Evolutionary conservation across 2,797 vertebrate genomes (phyloP).

Genomic region (Euphonia xanthogaster): DNA sequence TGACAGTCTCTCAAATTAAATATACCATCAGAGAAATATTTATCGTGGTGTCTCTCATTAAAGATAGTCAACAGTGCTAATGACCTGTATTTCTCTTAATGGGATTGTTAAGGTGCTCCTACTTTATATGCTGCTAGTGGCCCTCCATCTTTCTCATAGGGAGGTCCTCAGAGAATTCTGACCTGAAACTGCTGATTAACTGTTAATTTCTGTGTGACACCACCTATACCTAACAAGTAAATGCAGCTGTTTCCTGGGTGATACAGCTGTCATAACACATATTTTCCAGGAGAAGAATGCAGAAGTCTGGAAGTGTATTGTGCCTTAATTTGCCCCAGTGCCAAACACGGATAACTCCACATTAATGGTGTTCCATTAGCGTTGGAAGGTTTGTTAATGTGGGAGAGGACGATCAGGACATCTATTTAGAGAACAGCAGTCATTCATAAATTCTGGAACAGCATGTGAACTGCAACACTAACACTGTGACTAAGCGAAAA

Average conservation of each 20-base stretch:
- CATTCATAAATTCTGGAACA: neutral
- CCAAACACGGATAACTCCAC: neutral
- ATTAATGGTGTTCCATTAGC: neutral
- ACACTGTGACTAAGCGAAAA: neutral
- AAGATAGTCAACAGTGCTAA: neutral
- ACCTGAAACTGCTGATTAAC: neutral
- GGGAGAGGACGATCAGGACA: neutral
- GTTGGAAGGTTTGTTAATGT: neutral
- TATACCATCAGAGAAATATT: neutral
- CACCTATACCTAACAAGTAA: neutral
- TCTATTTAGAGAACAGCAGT: neutral
- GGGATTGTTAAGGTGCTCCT: neutral
- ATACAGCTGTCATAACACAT: neutral
- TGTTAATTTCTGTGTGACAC: neutral
- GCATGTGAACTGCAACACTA: neutral
- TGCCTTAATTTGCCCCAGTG: neutral
- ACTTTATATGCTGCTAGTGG: neutral
- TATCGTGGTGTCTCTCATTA: neutral
- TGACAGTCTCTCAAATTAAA: neutral
- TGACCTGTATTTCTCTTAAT: neutral
- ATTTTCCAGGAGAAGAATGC: neutral
- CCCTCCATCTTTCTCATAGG: fast-evolving
- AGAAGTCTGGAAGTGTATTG: neutral
- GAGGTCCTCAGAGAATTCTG: neutral
- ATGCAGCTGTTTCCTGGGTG: neutral